Evolutionary conservation across 37 sponge, comb jelly and placozoan genomes (phyloP), one percentile per base, ranked within the genome.

Genomic region (Spongia lamella): DNA sequence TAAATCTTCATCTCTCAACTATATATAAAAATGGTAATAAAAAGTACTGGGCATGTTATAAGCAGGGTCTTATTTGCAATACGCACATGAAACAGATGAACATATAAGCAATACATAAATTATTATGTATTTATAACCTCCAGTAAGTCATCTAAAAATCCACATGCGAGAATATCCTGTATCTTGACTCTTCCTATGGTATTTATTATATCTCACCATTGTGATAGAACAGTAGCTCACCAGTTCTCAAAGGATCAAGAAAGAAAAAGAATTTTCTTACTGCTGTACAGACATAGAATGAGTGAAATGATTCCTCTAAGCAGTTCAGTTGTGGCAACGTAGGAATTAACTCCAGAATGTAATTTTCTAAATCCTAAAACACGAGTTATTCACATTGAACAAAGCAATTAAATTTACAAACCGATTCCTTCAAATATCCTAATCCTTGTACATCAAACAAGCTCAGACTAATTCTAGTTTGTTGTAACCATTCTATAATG

Each of bases 201-300:
- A 4, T n/a, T 24, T 31, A 61, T n/a, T n/a, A n/a, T n/a, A n/a
- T n/a, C n/a, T n/a, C n/a, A n/a, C n/a, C n/a, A n/a, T n/a, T n/a
- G n/a, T n/a, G n/a, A n/a, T n/a, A n/a, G n/a, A n/a, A n/a, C n/a
- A n/a, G 3, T 20, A 21, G 51, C 83, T 3, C 19, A 83, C 96
- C 98, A 53, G 95, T 94, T 20, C 88, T 64, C 72, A 94, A 70
- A 29, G 98, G 95, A 64, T 97, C 98, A 16, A 97, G 85, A 56
- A 97, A 94, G 76, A 97, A 97, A 73, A 97, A 97, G 88, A 97
- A 97, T 67, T 94, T 94, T 53, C 98, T 47, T 0, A 97, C 98
- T 11, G 98, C 98, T n/a, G 98, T 97, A 63, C 98, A 97, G 20
- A 97, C 95, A 63, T 94, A 97, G 84, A 97, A 97, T 20, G 92